Conservation (phyloP, 2,888 invertebrate genomes). For the Elgonia sp. region DNA sequence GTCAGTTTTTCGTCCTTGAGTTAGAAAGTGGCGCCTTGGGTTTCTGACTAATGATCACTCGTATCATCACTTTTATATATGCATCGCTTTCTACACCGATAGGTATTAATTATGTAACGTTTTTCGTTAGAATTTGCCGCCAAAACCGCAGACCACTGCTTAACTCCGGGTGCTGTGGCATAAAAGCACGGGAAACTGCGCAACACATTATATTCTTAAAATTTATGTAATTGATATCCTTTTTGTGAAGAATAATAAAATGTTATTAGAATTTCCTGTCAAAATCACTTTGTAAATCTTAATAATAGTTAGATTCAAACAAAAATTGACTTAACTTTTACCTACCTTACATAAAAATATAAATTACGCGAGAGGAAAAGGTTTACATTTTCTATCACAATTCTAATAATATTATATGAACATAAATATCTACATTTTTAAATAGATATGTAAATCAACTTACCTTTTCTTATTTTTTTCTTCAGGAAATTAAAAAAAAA, state of each 20-base stretch:
- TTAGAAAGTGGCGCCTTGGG: slow-evolving; percentile 67
- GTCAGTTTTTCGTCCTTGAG: slow-evolving; percentile 69
- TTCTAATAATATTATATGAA: too few species aligned
- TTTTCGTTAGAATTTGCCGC: slow-evolving; percentile 37
- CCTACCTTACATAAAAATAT: too few species aligned
- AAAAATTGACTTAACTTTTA: too few species aligned
- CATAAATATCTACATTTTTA: too few species aligned
- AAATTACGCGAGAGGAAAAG: too few species aligned
- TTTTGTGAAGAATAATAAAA: neutral
- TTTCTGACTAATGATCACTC: slow-evolving; percentile 46
- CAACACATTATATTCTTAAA: neutral
- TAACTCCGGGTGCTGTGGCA: neutral
- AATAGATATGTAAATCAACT: too few species aligned
- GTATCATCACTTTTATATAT: slow-evolving; percentile 65
- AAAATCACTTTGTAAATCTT: neutral
- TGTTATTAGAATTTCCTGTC: slow-evolving; percentile 7
- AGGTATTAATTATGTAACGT: slow-evolving; percentile 62
- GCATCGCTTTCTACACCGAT: slow-evolving; percentile 71
- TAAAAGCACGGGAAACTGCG: slow-evolving; percentile 10
- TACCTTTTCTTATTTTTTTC: too few species aligned
- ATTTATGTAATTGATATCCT: slow-evolving; percentile 11
- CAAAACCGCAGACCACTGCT: slow-evolving; percentile 24
- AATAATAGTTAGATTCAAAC: neutral
- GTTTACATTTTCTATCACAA: too few species aligned
- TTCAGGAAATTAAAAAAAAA: too few species aligned